phyloP scores from a whole-genome alignment of 2,113 vertebrate species.

The Pseudopodoces humilis region DNA sequence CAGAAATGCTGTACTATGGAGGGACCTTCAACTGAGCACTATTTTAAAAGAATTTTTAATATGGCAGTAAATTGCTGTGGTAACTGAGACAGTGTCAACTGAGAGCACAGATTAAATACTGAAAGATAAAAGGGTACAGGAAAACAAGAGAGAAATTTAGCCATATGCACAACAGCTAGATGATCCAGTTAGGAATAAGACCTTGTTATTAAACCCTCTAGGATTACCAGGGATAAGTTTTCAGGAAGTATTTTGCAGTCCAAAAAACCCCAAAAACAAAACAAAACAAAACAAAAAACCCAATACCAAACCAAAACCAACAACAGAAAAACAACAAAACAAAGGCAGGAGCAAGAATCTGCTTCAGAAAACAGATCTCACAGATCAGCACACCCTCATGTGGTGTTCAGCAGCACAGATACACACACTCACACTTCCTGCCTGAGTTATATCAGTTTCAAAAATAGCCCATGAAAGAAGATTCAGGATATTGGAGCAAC shows the following conservation, averaged over 20 bases:
- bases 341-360: neutral
- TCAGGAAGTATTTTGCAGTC: neutral
- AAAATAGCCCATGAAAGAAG: conserved; percentile 1
- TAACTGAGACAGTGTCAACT: neutral
- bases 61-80: neutral
- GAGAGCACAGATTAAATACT: neutral
- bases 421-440: neutral
- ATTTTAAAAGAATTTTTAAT: neutral
- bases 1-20: neutral
- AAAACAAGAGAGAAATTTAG: neutral
- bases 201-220: neutral
- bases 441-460: neutral
- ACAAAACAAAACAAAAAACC: neutral
- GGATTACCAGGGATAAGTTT: neutral
- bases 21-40: neutral
- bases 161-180: neutral
- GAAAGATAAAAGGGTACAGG: neutral
- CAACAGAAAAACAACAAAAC: neutral
- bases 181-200: neutral
- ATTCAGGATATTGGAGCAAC: neutral
- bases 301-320: neutral
- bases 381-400: neutral
- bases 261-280: too few relatives aligned
- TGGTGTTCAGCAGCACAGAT: conserved; percentile 15
- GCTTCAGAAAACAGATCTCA: neutral